These are phyloP conservation scores for Sebastiscus albofasciatus DNA, from an alignment of 2,797 vertebrate species.

Conservation along the genomic window DNA sequence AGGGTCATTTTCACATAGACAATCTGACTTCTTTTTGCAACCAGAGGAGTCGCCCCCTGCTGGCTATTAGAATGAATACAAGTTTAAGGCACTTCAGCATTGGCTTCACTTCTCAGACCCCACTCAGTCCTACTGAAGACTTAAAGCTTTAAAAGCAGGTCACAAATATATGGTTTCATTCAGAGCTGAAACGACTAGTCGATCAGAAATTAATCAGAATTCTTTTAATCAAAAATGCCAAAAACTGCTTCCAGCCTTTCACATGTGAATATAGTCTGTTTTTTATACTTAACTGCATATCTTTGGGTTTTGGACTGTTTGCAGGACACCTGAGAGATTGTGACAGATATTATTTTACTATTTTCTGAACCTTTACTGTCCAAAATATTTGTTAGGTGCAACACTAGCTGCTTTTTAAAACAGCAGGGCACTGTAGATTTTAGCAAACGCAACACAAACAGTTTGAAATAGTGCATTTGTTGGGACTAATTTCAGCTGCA, in stretches of 20 bases:
- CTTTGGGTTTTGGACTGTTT: background rate
- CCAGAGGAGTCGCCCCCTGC: too few relatives aligned
- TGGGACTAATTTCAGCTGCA: background rate
- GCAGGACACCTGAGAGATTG: background rate
- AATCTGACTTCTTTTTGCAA: too few relatives aligned
- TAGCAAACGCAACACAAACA: background rate
- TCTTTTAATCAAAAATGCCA: background rate
- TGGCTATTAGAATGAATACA: too few relatives aligned
- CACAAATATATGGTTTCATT: background rate
- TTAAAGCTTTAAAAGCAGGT: background rate
- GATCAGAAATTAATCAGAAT: background rate
- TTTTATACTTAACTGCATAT: background rate
- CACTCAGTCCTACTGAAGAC: background rate
- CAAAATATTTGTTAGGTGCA: background rate
- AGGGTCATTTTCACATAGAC: too few relatives aligned
- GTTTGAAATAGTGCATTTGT: background rate
- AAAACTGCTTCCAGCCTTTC: background rate
- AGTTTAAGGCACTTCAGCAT: too few relatives aligned
- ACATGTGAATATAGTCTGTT: background rate
- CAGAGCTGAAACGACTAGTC: background rate
- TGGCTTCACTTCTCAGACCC: too few relatives aligned
- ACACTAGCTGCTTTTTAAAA: background rate
- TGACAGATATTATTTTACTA: background rate
- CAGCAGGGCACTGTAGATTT: background rate
- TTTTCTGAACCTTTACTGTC: background rate